Conservation (phyloP, 2,888 invertebrate genomes). For the Dugesia japonica region DNA sequence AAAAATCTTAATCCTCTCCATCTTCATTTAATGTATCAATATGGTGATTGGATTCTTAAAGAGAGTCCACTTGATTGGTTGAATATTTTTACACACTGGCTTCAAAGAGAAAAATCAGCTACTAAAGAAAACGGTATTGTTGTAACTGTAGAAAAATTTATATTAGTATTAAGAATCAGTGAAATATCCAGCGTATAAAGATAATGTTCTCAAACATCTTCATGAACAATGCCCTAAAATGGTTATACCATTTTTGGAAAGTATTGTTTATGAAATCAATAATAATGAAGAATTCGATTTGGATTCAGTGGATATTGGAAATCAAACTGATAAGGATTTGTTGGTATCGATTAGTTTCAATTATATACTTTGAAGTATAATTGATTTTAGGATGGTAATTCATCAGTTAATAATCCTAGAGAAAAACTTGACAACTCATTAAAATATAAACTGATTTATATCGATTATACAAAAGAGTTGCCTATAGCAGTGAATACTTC, state of each 20-base stretch:
- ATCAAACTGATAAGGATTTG: too few species aligned
- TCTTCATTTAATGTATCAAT: neutral
- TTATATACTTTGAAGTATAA: too few species aligned
- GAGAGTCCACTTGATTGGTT: neutral
- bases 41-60: neutral
- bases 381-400: too few species aligned
- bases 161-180: neutral
- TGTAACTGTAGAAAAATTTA: neutral
- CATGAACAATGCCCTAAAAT: neutral
- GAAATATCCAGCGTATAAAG: neutral
- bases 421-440: too few species aligned
- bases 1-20: neutral
- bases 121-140: neutral
- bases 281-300: neutral
- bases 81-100: neutral
- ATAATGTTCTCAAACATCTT: neutral
- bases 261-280: neutral
- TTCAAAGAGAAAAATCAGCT: neutral
- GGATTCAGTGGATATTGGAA: too few species aligned
- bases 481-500: too few species aligned
- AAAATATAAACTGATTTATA: too few species aligned
- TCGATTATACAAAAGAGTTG: too few species aligned
- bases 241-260: neutral
- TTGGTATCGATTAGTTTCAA: too few species aligned
- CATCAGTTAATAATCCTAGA: too few species aligned